Percentiles rank a stretch among this genome's conserved stretches.
Conservation (phyloP, 2,888 invertebrate species). For the Anorthoa munda region DNA sequence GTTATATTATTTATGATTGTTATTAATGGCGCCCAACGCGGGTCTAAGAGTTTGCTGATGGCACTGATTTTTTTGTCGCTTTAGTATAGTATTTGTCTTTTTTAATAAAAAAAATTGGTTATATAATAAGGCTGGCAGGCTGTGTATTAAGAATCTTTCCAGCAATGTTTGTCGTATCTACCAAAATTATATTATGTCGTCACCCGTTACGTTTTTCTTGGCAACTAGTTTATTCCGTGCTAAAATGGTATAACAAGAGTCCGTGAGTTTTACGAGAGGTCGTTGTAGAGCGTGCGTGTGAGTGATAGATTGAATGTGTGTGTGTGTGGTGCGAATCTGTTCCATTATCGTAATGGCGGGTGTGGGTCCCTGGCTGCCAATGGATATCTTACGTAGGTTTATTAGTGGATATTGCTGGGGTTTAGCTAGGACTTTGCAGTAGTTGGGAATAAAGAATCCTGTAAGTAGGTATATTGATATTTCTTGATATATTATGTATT, state of each 20-base stretch:
- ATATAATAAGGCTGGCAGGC: too few relatives aligned
- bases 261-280: slow-evolving; percentile 8
- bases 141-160: not conserved
- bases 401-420: not conserved
- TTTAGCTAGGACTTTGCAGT: not conserved
- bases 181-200: not conserved
- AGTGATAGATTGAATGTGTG: not conserved
- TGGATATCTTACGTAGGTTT: not conserved
- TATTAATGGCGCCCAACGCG: slow-evolving; percentile 20
- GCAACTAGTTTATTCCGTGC: not conserved
- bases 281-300: not conserved
- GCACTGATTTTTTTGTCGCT: not conserved
- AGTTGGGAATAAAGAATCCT: not conserved
- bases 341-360: slow-evolving; percentile 16
- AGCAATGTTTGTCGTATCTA: not conserved
- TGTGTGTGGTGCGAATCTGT: not conserved
- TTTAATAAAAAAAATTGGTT: not conserved
- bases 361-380: not conserved
- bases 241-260: slow-evolving; percentile 2
- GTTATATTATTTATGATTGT: not conserved
- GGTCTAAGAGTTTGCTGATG: slow-evolving; percentile 12
- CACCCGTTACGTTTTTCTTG: not conserved
- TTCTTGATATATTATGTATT: not conserved
- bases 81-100: not conserved
- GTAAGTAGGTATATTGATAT: not conserved